Conservation (phyloP, 64 coral and sea anemone genomes). For the Platygyra sinensis region DNA sequence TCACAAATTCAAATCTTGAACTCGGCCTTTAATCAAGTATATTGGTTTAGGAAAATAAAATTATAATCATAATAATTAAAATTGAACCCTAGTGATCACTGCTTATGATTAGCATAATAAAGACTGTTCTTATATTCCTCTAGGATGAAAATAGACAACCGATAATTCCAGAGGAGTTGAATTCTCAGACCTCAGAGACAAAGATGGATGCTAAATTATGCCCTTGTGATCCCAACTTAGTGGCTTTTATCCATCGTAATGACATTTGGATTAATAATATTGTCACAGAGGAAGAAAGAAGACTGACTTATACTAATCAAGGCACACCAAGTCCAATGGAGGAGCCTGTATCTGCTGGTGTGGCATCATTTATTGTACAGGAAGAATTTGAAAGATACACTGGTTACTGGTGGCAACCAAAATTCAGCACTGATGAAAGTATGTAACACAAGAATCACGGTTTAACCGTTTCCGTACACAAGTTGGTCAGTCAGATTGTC, state of each 20-base stretch:
- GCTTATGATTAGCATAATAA: not conserved
- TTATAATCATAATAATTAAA: too few relatives aligned
- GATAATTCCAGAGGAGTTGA: constrained; percentile 80
- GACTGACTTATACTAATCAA: constrained; percentile 80
- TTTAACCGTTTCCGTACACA: too few relatives aligned
- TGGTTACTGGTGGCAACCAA: constrained; percentile 98
- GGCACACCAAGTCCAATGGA: constrained; percentile 82
- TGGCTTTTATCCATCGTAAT: constrained; percentile 97
- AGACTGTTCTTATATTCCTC: not conserved
- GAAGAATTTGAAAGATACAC: constrained; percentile 99
- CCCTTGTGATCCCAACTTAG: constrained; percentile 88
- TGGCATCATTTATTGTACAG: constrained; percentile 96
- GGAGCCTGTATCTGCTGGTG: constrained; percentile 90
- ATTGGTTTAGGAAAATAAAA: too few relatives aligned
- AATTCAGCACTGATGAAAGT: constrained; percentile 66
- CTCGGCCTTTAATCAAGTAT: too few relatives aligned
- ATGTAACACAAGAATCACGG: not conserved
- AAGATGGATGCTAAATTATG: constrained; percentile 98
- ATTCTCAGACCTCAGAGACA: constrained; percentile 78
- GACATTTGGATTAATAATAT: constrained; percentile 93
- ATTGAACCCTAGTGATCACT: too few relatives aligned
- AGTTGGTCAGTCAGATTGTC: not conserved
- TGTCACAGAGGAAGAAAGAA: constrained; percentile 77
- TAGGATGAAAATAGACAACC: constrained; percentile 61
- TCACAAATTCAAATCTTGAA: too few relatives aligned